phyloP scores from a whole-genome alignment of 2,113 vertebrate species.

The Castor canadensis region DNA sequence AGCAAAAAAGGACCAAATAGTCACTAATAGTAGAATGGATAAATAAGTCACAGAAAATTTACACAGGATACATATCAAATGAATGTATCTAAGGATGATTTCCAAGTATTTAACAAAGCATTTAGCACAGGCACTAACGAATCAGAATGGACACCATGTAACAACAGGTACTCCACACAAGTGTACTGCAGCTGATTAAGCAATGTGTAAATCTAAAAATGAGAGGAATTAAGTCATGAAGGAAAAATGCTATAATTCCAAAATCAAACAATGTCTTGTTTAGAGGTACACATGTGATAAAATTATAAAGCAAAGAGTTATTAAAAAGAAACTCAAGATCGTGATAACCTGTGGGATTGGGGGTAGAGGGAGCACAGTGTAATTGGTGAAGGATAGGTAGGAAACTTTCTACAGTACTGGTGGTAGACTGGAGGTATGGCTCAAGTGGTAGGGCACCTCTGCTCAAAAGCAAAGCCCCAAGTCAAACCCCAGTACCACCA shows the following conservation, averaged over 20 bases:
- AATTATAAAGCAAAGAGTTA: neutral
- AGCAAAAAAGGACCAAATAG: neutral
- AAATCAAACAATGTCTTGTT: conserved; percentile 20
- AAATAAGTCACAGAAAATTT: neutral
- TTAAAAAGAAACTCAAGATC: neutral
- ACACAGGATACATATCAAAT: neutral
- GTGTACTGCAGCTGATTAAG: neutral
- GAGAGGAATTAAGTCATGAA: neutral
- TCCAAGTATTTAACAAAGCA: neutral
- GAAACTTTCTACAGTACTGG: neutral
- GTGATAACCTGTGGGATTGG: neutral
- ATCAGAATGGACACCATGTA: neutral
- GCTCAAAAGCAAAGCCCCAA: too few species aligned
- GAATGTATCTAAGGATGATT: conserved; percentile 16
- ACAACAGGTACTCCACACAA: neutral
- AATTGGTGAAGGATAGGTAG: neutral
- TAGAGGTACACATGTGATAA: neutral
- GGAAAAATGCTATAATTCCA: neutral
- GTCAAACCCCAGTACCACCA: too few species aligned
- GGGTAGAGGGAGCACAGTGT: neutral
- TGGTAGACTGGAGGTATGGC: neutral
- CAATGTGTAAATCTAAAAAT: neutral
- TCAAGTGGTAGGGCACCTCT: too few species aligned
- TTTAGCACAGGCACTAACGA: neutral
- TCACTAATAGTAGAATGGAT: neutral